Base-by-base conservation (phyloP, 2,888 invertebrate species). In the Eucriotettix oculatus region DNA sequence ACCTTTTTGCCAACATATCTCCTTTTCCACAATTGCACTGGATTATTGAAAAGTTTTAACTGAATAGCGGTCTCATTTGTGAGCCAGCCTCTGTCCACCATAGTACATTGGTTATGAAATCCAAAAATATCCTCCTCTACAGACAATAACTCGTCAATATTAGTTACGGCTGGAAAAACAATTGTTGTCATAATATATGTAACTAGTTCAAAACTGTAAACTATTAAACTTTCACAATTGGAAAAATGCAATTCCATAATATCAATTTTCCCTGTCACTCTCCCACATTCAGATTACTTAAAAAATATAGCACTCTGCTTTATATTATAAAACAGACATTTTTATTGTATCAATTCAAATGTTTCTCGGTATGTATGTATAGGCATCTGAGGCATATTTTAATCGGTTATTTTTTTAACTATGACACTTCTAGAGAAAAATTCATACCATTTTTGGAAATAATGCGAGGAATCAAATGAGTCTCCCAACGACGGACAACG, bases 21-120 rank as follows among this genome's bases (percentile, higher is more conserved):
- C 67, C 83, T 83, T 68, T 86, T 86, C 81, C 82, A 84, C 58
- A 92, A 77, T 65, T 83, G 84, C 61, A 93, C 80, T 1, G 92
- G 87, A 68, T 86, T 85, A 68, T 87, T 86, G 67, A 84, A 82
- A 68, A 92, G 80, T 72, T 91, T 90, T 62, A 94, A 80, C 71
- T 93, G 92, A 56, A 94, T 78, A 59, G 88, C 77, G n/a, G 86
- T 85, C 71, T 90, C 90, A 64, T 81, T 79, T 52, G 87, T 90
- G 42, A 93, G 76, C 93, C 93, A 94, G 14, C 93, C 93, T 65
- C 83, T 79, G 68, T 85, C 86, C 14, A 90, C 74, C 65, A 79
- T 66, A 78, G 64, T 65, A 40, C 60, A 61, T 53, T 68, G 79
- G 67, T 78, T 77, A 67, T 81, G 79, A 67, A 78, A 76, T 56